These are phyloP conservation scores for Nibea coibor DNA, from an alignment of 2,113 vertebrate species.

Conservation along the genomic window DNA sequence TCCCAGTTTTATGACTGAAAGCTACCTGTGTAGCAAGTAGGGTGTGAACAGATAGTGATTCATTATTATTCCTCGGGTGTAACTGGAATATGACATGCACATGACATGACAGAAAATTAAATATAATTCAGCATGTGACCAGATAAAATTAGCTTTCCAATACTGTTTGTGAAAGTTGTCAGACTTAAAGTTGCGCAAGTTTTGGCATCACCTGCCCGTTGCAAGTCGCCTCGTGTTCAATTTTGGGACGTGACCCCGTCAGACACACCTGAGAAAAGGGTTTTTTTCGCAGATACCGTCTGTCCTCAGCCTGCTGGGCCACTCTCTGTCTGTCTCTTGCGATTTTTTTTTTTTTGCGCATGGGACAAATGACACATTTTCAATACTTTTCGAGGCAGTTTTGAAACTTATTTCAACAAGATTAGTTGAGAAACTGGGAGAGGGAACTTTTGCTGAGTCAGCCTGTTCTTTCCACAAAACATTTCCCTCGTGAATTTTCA, in stretches of 20 bases:
- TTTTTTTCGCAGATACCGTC: background rate
- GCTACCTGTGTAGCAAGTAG: background rate
- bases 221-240: background rate
- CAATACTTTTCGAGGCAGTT: background rate
- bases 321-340: background rate
- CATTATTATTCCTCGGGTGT: background rate
- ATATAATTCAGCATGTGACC: background rate
- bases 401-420: conserved; percentile 5
- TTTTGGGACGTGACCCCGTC: background rate
- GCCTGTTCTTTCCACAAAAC: background rate
- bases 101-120: too few relatives aligned
- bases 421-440: conserved; percentile 16
- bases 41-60: background rate
- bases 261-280: conserved; percentile 1
- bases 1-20: background rate
- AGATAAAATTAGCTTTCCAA: background rate
- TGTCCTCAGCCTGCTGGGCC: background rate
- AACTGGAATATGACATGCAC: background rate
- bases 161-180: conserved; percentile 1
- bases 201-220: conserved; percentile 23
- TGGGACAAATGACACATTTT: background rate
- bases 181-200: conserved; percentile 14
- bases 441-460: conserved; percentile 7
- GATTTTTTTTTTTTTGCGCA: background rate
- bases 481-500: conserved; percentile 18